Base-by-base conservation (phyloP, 2,797 vertebrate species). In the Falco rusticolus region DNA sequence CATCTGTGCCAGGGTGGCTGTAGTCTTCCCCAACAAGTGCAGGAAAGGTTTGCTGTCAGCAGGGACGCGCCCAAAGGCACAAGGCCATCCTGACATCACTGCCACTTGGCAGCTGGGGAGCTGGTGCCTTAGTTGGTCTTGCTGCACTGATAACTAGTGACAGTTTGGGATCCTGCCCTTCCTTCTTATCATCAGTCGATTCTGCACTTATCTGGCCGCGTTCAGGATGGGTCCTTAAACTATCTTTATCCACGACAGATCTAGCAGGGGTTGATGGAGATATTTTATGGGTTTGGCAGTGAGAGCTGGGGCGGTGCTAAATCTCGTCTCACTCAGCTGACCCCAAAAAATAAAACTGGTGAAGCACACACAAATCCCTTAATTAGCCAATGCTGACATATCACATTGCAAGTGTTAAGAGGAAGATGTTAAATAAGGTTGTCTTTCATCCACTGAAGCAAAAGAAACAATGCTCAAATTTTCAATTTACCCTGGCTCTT, bases 311-410 rank as follows among this genome's bases (percentile, higher is more conserved):
- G 69, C 77, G 43, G 45, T 96, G 93, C 72, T 92, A 88, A 89
- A 81, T 77, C 81, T 94, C 53, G 39, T 80, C 60, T 90, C 78
- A 59, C 57, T 85, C 70, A 21, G 33, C 64, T 97, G 95, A 96
- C 47, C 92, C 89, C 65, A 64, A 96, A 92, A 94, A 86, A 95
- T 84, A 94, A 87, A 96, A 85, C 83, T 93, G 57, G 56, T 75
- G 81, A 92, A 96, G 76, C 71, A 91, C 53, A n/a, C 54, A 90
- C 88, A 97, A 97, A 97, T 97, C 91, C 86, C 51, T 96, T 95
- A 95, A 97, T 94, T 93, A 93, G 56, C n/a, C 51, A 90, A 50
- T 59, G 53, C 84, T 95, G 94, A 76, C 75, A 43, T 85, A 78
- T n/a, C 53, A 43, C 33, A 79, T 65, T 84, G 87, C 4, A 18